Conservation (phyloP, 2,113 vertebrate species). For the Vicugna pacos region DNA sequence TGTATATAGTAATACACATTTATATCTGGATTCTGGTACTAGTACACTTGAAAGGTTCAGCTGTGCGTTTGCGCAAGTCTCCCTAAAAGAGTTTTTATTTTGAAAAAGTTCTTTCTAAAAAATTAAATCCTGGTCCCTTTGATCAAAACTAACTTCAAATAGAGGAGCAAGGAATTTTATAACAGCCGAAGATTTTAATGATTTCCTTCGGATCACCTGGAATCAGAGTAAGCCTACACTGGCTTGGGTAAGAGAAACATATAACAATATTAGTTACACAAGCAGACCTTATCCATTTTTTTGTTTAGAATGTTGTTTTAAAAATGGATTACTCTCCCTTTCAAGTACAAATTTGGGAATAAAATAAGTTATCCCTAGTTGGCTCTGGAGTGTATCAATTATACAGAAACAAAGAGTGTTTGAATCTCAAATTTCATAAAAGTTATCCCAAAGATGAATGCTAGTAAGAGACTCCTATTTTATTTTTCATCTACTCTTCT, state of each 20-base stretch:
- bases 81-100: slow-evolving; percentile 28
- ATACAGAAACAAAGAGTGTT: not conserved
- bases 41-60: slow-evolving; percentile 22
- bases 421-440: not conserved
- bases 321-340: not conserved
- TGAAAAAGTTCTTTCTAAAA: slow-evolving; percentile 58
- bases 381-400: not conserved
- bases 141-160: slow-evolving; percentile 46
- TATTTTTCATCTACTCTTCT: not conserved
- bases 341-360: not conserved
- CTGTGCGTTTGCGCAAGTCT: not conserved
- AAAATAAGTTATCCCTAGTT: not conserved
- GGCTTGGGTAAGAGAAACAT: not conserved
- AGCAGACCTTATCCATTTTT: not conserved
- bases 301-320: not conserved
- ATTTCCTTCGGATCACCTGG: not conserved
- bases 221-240: not conserved
- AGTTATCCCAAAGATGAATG: not conserved
- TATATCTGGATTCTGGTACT: not conserved
- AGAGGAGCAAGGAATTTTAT: slow-evolving; percentile 23
- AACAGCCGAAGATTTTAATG: not conserved
- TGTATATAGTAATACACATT: not conserved
- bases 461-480: not conserved
- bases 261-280: not conserved
- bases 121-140: not conserved